Evolutionary conservation across 64 coral and sea anemone genomes (phyloP), one percentile per base, ranked within the genome.

Genomic region (Pachyseris speciosa): DNA sequence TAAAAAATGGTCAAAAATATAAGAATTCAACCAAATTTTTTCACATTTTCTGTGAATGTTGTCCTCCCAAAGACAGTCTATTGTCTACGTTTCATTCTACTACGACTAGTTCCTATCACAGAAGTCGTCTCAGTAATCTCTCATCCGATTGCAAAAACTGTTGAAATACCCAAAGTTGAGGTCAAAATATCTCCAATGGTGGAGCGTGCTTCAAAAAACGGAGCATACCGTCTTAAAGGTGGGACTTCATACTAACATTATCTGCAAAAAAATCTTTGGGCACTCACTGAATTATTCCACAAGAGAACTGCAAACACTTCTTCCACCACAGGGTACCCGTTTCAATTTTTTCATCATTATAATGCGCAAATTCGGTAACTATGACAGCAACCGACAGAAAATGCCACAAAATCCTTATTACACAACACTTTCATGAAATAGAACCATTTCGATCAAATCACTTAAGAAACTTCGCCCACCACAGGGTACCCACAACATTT

Each of bases 21-120:
- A 64, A 64, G n/a, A 64, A 64, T 64, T 64, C n/a, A 64, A 64
- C 60, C 60, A 64, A 64, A 64, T 64, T 24, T 30, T 64, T 64
- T 64, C 60, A 28, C 24, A 64, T 64, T 64, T 64, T 30, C n/a
- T 27, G 60, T 64, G 60, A 64, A 64, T 29, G 60, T 30, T 64
- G 27, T 64, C 60, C 60, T 53, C 50, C 50, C 50, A 53, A 53
- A 53, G 16, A 3, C 16, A 64, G 27, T 64, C 60, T 64, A 64
- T 30, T 64, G 60, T 64, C 27, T 25, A 64, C 60, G 60, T 25
- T 64, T 64, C 27, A 24, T 64, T 64, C n/a, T 64, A 27, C 60
- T 64, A 30, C 60, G 60, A 64, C 60, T 64, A 64, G 60, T 64
- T 64, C 60, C 22, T 64, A 64, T 64, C 60, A 27, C 60, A 64